Base-by-base conservation (phyloP, 2,113 vertebrate species). In the Pristiophorus japonicus region DNA sequence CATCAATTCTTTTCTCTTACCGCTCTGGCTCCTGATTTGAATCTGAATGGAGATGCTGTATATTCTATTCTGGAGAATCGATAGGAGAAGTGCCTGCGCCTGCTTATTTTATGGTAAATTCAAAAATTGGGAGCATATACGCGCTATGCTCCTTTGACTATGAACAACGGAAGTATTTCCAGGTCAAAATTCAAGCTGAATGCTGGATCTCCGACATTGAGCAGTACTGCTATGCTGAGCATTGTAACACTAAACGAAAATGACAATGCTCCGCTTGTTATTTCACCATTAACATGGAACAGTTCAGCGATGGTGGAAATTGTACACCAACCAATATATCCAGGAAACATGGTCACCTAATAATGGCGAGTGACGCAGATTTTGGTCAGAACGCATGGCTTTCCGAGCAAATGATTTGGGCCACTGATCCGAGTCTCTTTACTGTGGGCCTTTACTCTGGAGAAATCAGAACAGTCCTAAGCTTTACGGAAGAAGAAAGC, bases 401-500 rank as follows among this genome's bases (percentile, higher is more conserved):
- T 88, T 97, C 97, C 90, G 97, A 96, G 96, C 96, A 97, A 78
- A 96, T 97, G 70, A 96, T 97, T 96, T 96, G 97, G 66, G 96
- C 96, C 59, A 97, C 96, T 96, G 97, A 96, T 96, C 96, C 96
- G 95, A 97, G 96, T 67, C 96, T 97, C 11, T 97, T 97, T 96
- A 95, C 96, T 84, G 97, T 97, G 6, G 96, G 96, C 96, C 97
- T 96, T 96, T 96, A 96, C 96, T 97, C 96, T 11, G 97, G 97
- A 7, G 97, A 97, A 94, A 96, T 97, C 95, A 96, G 97, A 95
- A 97, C 97, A 96, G 97, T 96, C 95, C 96, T 97, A 96, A 84
- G 78, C 3, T 59, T 92, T 45, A 14, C 30, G 14, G 97, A 97
- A 94, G 97, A 97, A 96, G 97, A 98, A 96, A 97, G 97, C 0